phyloP scores from a whole-genome alignment of 2,113 vertebrate species.

The Brachypteracias leptosomus region DNA sequence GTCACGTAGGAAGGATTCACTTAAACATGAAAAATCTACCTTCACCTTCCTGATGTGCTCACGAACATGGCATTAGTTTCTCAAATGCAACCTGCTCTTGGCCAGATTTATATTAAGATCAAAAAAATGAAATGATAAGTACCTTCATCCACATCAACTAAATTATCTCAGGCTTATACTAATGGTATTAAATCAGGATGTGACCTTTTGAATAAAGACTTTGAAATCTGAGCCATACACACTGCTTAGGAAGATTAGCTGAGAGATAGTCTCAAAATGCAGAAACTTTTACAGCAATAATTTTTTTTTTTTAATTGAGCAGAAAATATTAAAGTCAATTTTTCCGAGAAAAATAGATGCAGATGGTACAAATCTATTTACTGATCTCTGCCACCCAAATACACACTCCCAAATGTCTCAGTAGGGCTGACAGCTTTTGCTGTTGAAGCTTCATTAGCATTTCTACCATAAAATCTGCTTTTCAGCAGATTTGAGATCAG shows the following conservation, averaged over 20 bases:
- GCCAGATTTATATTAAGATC: not conserved
- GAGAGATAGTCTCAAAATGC: not conserved
- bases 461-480: conserved; percentile 17
- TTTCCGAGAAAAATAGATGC: not conserved
- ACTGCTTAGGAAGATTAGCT: not conserved
- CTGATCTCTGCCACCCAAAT: not conserved
- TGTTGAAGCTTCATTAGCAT: conserved; percentile 5
- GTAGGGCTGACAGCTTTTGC: not conserved
- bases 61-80: not conserved
- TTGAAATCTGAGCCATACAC: not conserved
- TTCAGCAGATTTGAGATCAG: conserved; percentile 9
- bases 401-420: not conserved
- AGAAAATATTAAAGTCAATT: not conserved
- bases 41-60: not conserved
- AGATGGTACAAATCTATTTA: not conserved
- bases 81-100: not conserved
- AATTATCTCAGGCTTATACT: not conserved
- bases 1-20: not conserved
- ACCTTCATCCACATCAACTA: not conserved
- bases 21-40: not conserved
- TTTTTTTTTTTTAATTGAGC: not conserved
- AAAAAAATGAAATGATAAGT: not conserved
- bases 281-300: not conserved
- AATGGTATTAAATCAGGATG: not conserved
- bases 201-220: not conserved